Evolutionary conservation across 2,113 vertebrate species (phyloP).

Genomic region (Crypturellus undulatus): DNA sequence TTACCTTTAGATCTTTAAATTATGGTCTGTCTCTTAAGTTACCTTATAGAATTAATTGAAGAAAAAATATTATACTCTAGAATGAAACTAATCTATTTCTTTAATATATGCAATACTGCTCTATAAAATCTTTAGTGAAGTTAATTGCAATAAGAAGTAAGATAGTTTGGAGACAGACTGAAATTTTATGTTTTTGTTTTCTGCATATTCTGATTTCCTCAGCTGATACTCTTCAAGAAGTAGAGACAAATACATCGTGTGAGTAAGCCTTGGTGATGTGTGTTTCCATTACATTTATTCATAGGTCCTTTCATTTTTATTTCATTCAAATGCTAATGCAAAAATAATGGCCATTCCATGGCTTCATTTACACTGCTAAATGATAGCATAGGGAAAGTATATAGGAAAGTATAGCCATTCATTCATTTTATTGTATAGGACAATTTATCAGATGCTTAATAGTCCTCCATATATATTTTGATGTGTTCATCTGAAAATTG

Average conservation of each 20-base stretch:
- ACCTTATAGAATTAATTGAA: not conserved
- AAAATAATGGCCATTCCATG: not conserved
- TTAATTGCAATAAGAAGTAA: not conserved
- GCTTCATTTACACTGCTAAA: not conserved
- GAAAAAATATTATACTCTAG: not conserved
- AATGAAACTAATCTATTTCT: not conserved
- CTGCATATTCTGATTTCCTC: not conserved
- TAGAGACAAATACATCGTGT: not conserved
- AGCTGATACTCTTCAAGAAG: not conserved
- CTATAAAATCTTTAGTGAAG: not conserved
- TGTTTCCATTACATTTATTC: not conserved
- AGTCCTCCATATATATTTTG: not conserved
- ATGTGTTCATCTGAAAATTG: not conserved
- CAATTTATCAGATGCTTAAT: not conserved
- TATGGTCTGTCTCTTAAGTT: not conserved
- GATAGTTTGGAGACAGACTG: not conserved
- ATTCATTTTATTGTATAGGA: not conserved
- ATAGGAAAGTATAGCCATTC: not conserved
- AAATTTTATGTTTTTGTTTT: not conserved
- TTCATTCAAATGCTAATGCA: not conserved
- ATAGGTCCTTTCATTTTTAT: not conserved
- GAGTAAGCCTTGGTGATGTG: not conserved
- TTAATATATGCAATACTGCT: not conserved
- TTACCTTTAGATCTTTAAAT: not conserved
- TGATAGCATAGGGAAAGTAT: not conserved